A percentile compares a stretch with the other conserved stretches of the same genome.
Conservation (phyloP, 2,113 vertebrate species). For the Cynocephalus volans region DNA sequence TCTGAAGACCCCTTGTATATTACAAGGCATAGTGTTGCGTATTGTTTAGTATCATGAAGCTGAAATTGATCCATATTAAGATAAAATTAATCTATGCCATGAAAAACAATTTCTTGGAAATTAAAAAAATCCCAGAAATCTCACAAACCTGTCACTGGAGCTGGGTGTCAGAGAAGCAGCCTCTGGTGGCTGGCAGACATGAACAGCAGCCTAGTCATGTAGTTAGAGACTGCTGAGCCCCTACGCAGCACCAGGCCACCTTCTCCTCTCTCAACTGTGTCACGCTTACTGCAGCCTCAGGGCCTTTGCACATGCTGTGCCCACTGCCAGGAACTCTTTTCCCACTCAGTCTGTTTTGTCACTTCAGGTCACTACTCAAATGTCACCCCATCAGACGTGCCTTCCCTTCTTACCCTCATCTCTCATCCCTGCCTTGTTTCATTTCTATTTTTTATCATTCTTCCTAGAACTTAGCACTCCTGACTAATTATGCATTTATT, state of each 20-base stretch:
- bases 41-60: neutral
- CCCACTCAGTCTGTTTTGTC: neutral
- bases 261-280: neutral
- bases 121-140: neutral
- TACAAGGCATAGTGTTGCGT: neutral
- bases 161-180: neutral
- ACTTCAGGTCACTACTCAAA: neutral
- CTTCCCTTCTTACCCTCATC: neutral
- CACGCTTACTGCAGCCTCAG: neutral
- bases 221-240: neutral
- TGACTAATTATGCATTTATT: neutral
- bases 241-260: neutral
- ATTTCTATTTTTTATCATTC: neutral
- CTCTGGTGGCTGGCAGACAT: neutral
- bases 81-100: neutral
- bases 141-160: neutral
- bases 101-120: neutral
- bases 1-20: neutral
- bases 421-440: neutral
- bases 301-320: neutral
- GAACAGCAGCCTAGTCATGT: neutral
- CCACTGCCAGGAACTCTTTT: neutral
- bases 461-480: neutral
- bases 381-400: neutral
- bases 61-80: neutral